phyloP scores from a whole-genome alignment of 2,797 vertebrate genomes.

The Moxostoma hubbsi region DNA sequence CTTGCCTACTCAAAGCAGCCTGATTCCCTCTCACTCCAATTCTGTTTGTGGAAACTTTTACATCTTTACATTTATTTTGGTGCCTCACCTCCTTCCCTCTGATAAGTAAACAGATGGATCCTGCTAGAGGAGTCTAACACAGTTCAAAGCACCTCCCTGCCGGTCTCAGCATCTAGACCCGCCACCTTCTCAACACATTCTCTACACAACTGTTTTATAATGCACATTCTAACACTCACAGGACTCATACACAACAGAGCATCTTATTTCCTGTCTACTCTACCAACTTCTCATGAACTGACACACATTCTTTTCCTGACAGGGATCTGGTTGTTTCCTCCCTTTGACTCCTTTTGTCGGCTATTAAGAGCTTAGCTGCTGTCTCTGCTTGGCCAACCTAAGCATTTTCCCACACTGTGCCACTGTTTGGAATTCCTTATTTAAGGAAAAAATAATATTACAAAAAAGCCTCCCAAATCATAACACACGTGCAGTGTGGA shows the following conservation, averaged over 20 bases:
- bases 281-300: constrained; percentile 62
- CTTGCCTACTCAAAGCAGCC: background rate
- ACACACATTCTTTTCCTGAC: constrained; percentile 78
- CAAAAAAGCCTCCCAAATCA: constrained; percentile 62
- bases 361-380: constrained; percentile 63
- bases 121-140: constrained; percentile 54
- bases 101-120: constrained; percentile 68
- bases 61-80: constrained; percentile 59
- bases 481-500: constrained; percentile 61
- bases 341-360: constrained; percentile 73
- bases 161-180: constrained; percentile 6
- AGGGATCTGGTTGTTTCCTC: constrained; percentile 76
- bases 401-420: constrained; percentile 68
- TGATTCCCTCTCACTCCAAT: constrained; percentile 22
- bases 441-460: constrained; percentile 64
- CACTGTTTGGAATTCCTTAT: constrained; percentile 64
- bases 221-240: constrained; percentile 42
- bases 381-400: constrained; percentile 26
- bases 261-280: constrained; percentile 68
- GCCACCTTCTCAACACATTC: constrained; percentile 23
- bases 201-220: constrained; percentile 29
- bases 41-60: constrained; percentile 55
- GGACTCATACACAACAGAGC: constrained; percentile 39
- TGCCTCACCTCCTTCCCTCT: constrained; percentile 51
- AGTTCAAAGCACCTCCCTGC: constrained; percentile 31